These are phyloP conservation scores for Lophura nycthemera DNA, from an alignment of 2,113 vertebrate genomes.

Conservation along the genomic window DNA sequence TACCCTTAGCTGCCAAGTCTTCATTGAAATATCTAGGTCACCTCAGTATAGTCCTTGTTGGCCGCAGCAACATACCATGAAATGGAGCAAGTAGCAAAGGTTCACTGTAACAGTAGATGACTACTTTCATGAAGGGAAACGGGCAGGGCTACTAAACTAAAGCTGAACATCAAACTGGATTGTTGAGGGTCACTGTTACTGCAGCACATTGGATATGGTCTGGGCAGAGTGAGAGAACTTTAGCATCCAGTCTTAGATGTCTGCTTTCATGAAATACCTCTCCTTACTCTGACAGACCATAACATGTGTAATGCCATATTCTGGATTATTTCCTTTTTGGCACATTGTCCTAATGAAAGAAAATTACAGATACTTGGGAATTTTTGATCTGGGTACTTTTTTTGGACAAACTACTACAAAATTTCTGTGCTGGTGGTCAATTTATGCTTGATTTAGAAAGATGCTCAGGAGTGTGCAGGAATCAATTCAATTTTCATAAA, in stretches of 20 bases:
- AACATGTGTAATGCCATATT: not conserved
- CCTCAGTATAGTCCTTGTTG: not conserved
- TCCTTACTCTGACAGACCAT: not conserved
- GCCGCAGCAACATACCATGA: not conserved
- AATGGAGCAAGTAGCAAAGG: not conserved
- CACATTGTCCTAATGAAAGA: not conserved
- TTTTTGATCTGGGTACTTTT: not conserved
- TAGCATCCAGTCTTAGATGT: not conserved
- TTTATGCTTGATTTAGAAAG: not conserved
- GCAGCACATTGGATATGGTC: not conserved
- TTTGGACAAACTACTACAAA: not conserved
- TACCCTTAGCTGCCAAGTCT: not conserved
- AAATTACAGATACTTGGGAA: not conserved
- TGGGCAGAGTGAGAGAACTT: not conserved
- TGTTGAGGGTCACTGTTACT: not conserved
- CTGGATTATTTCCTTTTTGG: not conserved
- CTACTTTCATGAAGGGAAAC: not conserved
- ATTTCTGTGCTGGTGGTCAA: not conserved
- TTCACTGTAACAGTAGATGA: not conserved
- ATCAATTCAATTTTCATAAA: fast-evolving
- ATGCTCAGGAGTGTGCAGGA: not conserved
- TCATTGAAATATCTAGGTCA: not conserved
- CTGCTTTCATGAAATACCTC: not conserved
- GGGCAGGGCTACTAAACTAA: not conserved
- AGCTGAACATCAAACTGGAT: not conserved